A percentile compares a stretch with the other conserved stretches of the same genome.
Conservation (phyloP, 2,888 invertebrate species). For the Achlya flavicornis region DNA sequence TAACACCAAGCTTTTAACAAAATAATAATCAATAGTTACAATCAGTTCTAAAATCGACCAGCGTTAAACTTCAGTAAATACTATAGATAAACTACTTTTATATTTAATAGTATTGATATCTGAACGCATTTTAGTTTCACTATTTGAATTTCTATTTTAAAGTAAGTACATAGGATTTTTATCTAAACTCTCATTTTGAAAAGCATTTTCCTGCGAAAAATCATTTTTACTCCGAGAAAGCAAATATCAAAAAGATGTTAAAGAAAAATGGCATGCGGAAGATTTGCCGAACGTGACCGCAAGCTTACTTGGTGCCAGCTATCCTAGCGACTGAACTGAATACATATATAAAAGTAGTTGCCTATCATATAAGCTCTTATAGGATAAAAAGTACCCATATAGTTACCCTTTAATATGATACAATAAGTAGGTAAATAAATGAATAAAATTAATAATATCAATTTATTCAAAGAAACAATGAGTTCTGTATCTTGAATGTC, state of each 20-base stretch:
- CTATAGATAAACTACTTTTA: too few species aligned
- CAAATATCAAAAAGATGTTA: slow-evolving; percentile 38
- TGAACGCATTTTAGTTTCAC: background rate
- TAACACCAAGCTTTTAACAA: too few species aligned
- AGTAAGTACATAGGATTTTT: background rate
- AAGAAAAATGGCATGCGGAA: slow-evolving; percentile 35
- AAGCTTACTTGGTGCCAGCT: slow-evolving; percentile 15
- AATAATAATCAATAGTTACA: too few species aligned
- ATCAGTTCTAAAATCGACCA: too few species aligned
- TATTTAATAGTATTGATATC: too few species aligned
- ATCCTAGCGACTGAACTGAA: slow-evolving; percentile 25
- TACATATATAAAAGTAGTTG: slow-evolving; percentile 4
- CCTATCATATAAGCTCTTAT: background rate
- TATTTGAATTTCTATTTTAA: background rate
- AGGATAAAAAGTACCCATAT: too few species aligned
- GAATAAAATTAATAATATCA: too few species aligned
- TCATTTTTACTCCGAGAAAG: slow-evolving; percentile 10
- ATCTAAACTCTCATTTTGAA: background rate
- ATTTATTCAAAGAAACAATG: too few species aligned
- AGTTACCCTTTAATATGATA: background rate
- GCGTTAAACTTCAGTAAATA: too few species aligned
- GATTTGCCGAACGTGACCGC: slow-evolving; percentile 41
- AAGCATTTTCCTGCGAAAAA: slow-evolving; percentile 5
- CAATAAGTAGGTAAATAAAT: background rate
- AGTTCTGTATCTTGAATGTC: too few species aligned